Evolutionary conservation across 2,113 vertebrate genomes (phyloP).

Genomic region (Nothocercus nigrocapillus): DNA sequence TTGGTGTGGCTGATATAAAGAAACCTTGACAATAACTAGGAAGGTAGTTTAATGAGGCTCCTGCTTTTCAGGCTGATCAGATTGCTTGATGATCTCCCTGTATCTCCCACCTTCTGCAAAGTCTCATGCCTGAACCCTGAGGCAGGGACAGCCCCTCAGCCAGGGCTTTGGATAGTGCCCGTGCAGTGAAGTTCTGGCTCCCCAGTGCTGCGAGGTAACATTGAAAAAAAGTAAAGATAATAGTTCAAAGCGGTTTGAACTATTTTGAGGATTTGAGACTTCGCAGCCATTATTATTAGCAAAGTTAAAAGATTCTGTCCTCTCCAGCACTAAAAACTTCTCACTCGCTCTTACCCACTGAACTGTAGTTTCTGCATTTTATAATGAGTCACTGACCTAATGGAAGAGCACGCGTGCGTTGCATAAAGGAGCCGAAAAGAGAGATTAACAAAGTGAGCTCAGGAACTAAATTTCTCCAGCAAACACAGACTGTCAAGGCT

Average conservation of each 20-base stretch:
- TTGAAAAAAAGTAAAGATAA: background rate
- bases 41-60: background rate
- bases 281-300: background rate
- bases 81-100: background rate
- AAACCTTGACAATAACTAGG: background rate
- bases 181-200: background rate
- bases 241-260: background rate
- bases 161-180: background rate
- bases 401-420: background rate
- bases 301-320: background rate
- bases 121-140: background rate
- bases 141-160: accelerated
- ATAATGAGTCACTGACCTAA: background rate
- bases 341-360: background rate
- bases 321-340: background rate
- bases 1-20: accelerated
- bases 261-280: background rate
- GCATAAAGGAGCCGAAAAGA: background rate
- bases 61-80: background rate
- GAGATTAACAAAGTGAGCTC: background rate
- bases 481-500: background rate
- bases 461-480: background rate
- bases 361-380: background rate
- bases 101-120: background rate
- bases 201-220: background rate